A percentile compares a stretch with the other conserved stretches of the same genome.
These are phyloP conservation scores for Callimorpha dominula DNA, from an alignment of 2,888 invertebrate species.

Conservation along the genomic window DNA sequence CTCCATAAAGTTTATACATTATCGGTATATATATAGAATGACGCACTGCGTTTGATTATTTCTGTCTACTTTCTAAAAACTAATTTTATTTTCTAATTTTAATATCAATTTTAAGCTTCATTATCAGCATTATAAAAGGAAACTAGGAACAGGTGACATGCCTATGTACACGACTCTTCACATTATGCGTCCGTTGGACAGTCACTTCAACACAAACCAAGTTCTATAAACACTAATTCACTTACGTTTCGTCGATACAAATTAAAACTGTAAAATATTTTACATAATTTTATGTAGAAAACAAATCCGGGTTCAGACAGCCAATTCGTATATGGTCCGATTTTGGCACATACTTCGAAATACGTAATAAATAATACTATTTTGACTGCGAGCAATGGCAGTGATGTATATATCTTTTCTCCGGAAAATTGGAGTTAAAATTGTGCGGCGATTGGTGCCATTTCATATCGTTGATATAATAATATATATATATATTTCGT, in stretches of 20 bases:
- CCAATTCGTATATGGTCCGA: constrained; percentile 75
- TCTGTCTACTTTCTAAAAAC: constrained; percentile 17
- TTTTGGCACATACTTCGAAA: constrained; percentile 80
- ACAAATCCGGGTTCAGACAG: constrained; percentile 56
- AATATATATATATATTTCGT: constrained; percentile 35
- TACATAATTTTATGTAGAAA: constrained; percentile 53
- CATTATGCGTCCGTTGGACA: constrained; percentile 22
- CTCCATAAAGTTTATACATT: background rate
- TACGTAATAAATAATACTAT: constrained; percentile 71
- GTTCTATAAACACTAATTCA: constrained; percentile 8
- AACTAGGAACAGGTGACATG: constrained; percentile 20
- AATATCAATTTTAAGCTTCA: constrained; percentile 23
- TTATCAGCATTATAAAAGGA: constrained; percentile 10
- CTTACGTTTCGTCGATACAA: constrained; percentile 60
- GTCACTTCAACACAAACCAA: constrained; percentile 40
- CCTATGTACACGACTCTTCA: constrained; percentile 6
- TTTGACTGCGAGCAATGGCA: constrained; percentile 51
- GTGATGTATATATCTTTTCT: constrained; percentile 34
- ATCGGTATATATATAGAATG: constrained; percentile 6
- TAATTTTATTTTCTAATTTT: constrained; percentile 2
- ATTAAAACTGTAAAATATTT: constrained; percentile 62
- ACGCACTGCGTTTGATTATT: constrained; percentile 11
- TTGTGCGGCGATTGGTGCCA: constrained; percentile 36
- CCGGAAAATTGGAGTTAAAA: constrained; percentile 33
- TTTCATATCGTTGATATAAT: constrained; percentile 26